phyloP scores from a whole-genome alignment of 2,797 vertebrate species.

The Poeciliopsis turneri region DNA sequence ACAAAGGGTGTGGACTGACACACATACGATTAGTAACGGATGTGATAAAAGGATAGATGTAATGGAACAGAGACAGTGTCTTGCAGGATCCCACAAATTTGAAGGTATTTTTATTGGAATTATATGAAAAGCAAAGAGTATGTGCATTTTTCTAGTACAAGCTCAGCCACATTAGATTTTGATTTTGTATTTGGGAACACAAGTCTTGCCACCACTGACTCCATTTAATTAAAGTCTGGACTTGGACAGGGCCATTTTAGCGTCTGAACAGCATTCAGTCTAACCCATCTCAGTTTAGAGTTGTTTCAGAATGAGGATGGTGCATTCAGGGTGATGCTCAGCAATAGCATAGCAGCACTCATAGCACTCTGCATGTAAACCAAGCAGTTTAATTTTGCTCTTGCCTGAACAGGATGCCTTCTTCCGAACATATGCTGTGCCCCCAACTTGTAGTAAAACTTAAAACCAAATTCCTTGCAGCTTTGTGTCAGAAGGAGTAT shows the following conservation, averaged over 20 bases:
- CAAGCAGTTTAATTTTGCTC: not conserved
- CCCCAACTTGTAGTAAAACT: not conserved
- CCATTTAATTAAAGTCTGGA: not conserved
- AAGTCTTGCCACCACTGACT: not conserved
- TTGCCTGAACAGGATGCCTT: not conserved
- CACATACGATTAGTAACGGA: not conserved
- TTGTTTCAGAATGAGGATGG: not conserved
- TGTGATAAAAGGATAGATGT: not conserved
- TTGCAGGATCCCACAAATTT: not conserved
- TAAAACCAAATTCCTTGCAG: not conserved
- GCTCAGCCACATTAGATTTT: not conserved
- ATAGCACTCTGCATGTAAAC: not conserved
- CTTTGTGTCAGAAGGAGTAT: not conserved
- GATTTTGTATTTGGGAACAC: not conserved
- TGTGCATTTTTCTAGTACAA: not conserved
- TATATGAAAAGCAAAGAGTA: not conserved
- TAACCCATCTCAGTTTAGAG: not conserved
- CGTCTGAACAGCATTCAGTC: not conserved
- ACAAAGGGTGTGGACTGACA: conserved; percentile 26
- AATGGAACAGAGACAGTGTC: not conserved
- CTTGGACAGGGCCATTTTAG: not conserved
- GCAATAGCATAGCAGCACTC: not conserved
- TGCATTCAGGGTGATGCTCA: not conserved
- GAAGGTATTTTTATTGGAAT: not conserved
- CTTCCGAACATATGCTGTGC: not conserved